These are phyloP conservation scores for Balearica regulorum DNA, from an alignment of 2,797 vertebrate species.

Conservation along the genomic window DNA sequence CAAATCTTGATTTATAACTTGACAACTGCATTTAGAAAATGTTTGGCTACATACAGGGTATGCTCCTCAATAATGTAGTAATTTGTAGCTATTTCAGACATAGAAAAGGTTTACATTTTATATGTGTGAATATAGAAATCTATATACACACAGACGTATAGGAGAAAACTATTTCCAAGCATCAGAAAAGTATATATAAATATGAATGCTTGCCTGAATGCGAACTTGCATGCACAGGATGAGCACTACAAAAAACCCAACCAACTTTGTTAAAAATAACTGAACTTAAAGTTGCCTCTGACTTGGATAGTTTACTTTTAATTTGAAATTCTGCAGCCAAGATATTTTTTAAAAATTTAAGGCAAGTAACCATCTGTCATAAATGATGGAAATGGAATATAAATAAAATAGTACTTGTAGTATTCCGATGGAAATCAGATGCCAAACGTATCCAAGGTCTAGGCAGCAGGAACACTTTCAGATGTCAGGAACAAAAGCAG, in stretches of 20 bases:
- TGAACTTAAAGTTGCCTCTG: conserved; percentile 40
- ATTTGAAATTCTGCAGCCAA: conserved; percentile 49
- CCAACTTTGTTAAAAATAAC: background rate
- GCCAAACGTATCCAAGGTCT: conserved; percentile 7
- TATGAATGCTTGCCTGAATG: background rate
- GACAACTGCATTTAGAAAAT: background rate
- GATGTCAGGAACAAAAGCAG: conserved; percentile 35
- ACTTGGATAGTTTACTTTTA: conserved; percentile 50
- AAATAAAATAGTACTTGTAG: conserved; percentile 62
- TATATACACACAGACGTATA: background rate
- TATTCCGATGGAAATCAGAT: conserved; percentile 27
- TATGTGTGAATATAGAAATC: background rate
- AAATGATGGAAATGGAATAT: conserved; percentile 55
- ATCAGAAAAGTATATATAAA: background rate
- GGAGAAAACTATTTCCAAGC: background rate
- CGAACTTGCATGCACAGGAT: background rate
- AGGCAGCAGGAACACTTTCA: conserved; percentile 29
- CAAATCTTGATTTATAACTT: background rate
- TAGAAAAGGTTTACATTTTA: background rate
- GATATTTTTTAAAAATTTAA: conserved; percentile 46
- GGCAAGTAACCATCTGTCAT: conserved; percentile 56
- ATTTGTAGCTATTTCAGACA: background rate
- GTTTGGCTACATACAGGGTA: background rate
- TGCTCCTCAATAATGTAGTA: background rate
- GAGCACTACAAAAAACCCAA: background rate